Conservation (phyloP, 35 echinoderm and acorn worm species). For the Lytechinus variegatus region DNA sequence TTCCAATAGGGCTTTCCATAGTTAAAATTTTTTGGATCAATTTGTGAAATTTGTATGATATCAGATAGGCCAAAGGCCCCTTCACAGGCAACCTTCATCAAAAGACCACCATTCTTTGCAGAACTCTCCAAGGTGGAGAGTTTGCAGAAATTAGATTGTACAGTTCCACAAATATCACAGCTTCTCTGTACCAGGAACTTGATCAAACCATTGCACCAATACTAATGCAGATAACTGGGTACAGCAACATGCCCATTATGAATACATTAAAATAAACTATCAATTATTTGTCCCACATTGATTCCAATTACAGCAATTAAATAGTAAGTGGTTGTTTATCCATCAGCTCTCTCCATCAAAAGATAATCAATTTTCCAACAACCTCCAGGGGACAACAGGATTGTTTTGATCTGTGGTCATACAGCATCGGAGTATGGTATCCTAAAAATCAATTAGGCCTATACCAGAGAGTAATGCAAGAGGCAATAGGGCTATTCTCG, state of each 20-base stretch:
- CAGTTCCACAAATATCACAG: too few relatives aligned
- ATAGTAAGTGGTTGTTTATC: background rate
- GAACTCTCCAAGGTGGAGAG: too few relatives aligned
- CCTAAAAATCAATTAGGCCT: background rate
- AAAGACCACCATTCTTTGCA: too few relatives aligned
- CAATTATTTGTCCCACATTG: background rate
- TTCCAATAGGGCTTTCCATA: too few relatives aligned
- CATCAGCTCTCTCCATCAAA: background rate
- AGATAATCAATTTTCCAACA: background rate
- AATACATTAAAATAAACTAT: background rate
- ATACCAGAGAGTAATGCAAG: background rate
- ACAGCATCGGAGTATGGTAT: background rate
- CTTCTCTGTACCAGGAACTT: background rate
- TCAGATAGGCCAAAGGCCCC: too few relatives aligned
- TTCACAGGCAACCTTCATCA: too few relatives aligned
- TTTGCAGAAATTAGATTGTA: too few relatives aligned
- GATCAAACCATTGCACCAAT: background rate
- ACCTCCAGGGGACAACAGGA: background rate
- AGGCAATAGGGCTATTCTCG: background rate
- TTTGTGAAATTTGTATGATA: too few relatives aligned
- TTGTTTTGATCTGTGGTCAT: background rate
- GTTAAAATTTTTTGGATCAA: too few relatives aligned
- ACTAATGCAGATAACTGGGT: background rate
- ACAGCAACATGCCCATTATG: background rate
- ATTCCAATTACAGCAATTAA: background rate